Base-by-base conservation (phyloP, 2,113 vertebrate genomes). In the Petrocephalus zakoni region DNA sequence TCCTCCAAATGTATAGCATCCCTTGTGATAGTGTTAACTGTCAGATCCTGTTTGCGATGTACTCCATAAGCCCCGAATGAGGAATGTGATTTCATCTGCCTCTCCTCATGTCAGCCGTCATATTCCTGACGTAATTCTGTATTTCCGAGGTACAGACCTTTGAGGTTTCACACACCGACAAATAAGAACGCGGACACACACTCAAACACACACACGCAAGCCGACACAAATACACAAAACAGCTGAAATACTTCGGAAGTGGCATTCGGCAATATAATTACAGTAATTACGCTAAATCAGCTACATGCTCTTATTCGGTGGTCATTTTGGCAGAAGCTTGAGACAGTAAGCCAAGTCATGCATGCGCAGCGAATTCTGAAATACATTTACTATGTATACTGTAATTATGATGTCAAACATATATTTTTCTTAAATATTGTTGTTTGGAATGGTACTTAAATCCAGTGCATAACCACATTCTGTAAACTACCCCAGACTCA, bases 71-170 rank as follows among this genome's bases (percentile, higher is more conserved):
- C 93, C 90, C 93, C 93, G 94, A 96, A 94, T 91, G 85, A 93
- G 92, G 93, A 95, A 96, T 82, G 96, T 96, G 95, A 96, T 96
- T 96, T 96, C 95, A 96, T 96, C 94, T 94, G 94, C 93, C 94
- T 94, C 55, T 87, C 83, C 15, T 82, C 52, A 22, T 82, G 87
- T 47, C 51, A 61, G 56, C 53, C 51, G 34, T 87, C 34, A 87
- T 61, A 87, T 61, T 58, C 37, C 34, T 61, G 34, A 61, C 25
- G 19, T 58, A 22, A 34, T 86, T 56, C 17, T 64, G 86, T 64
- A 46, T 61, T 61, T 56, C 85, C 13, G 86, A 61, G 86, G 86
- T 42, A 47, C 2, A 64, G 55, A 53, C 86, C 29, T 46, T 25
- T 37, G 25, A 34, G 86, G 86, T 42, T 61, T 61, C 46, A 53